Conservation (phyloP, 2,113 vertebrate genomes). For the Plestiodon gilberti region DNA sequence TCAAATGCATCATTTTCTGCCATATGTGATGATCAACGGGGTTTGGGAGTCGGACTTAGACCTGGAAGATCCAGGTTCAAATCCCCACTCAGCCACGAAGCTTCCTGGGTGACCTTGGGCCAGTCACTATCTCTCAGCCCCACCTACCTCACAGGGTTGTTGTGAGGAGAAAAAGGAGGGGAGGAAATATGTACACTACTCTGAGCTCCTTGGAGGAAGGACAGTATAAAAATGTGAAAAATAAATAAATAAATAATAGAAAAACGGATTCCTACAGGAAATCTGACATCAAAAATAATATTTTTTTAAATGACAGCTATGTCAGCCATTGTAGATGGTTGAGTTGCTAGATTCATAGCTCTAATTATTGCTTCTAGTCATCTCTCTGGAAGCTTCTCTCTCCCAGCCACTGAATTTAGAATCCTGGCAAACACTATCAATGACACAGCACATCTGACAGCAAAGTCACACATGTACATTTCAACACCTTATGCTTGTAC, state of each 20-base stretch:
- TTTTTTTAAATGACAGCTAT: not conserved
- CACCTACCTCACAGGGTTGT: no score
- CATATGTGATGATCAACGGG: no score
- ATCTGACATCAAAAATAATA: not conserved
- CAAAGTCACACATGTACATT: not conserved
- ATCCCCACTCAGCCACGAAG: no score
- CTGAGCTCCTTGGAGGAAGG: no score
- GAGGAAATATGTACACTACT: no score
- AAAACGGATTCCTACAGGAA: not conserved
- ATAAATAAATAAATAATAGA: no score
- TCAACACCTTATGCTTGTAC: not conserved
- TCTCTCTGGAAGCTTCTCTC: not conserved
- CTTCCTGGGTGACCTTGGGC: no score
- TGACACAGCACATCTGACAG: not conserved
- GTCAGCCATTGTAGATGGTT: not conserved
- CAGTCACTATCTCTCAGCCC: no score
- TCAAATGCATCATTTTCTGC: not conserved
- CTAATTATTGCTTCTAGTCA: not conserved
- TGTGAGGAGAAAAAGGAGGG: no score
- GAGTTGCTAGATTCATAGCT: not conserved
- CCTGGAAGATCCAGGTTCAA: no score
- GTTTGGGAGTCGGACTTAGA: no score
- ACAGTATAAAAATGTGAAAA: no score
- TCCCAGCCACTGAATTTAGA: not conserved
- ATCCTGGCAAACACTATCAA: not conserved